These are phyloP conservation scores for Rhogogaster chlorosoma DNA, from an alignment of 2,888 invertebrate species.

Conservation along the genomic window DNA sequence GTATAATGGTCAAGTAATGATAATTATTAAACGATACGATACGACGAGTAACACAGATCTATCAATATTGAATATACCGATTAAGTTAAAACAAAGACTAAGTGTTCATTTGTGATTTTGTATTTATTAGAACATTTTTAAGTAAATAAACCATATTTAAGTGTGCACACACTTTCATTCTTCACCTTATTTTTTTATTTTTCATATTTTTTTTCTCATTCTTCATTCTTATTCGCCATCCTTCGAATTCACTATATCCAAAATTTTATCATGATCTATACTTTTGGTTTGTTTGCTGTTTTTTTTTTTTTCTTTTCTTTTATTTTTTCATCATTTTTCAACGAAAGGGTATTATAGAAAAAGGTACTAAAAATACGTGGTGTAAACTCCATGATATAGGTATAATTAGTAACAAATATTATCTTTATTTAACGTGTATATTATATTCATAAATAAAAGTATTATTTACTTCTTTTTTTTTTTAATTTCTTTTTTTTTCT, in stretches of 20 bases:
- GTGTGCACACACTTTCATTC: conserved; percentile 69
- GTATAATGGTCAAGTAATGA: conserved; percentile 73
- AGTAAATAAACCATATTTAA: conserved; percentile 76
- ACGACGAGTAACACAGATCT: conserved; percentile 52
- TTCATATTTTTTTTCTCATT: neutral
- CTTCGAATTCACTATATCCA: neutral
- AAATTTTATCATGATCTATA: neutral
- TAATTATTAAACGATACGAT: conserved; percentile 56
- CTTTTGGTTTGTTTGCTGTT: conserved; percentile 37
- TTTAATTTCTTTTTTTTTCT: conserved; percentile 57
- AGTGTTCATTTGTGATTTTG: conserved; percentile 78
- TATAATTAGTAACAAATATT: conserved; percentile 74
- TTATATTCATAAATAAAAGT: conserved; percentile 76
- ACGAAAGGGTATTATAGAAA: conserved; percentile 3
- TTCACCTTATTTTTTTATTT: conserved; percentile 1
- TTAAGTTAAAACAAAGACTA: conserved; percentile 75
- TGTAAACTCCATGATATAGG: conserved; percentile 17
- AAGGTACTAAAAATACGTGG: neutral
- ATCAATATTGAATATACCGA: conserved; percentile 55
- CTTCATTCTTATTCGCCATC: neutral
- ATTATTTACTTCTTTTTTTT: conserved; percentile 56
- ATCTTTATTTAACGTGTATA: conserved; percentile 75
- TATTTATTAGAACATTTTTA: conserved; percentile 77
- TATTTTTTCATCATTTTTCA: neutral
- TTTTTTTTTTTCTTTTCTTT: neutral